These are phyloP conservation scores for Sarcophaga peregrina DNA, from an alignment of 1,140 invertebrate genomes.

Conservation along the genomic window DNA sequence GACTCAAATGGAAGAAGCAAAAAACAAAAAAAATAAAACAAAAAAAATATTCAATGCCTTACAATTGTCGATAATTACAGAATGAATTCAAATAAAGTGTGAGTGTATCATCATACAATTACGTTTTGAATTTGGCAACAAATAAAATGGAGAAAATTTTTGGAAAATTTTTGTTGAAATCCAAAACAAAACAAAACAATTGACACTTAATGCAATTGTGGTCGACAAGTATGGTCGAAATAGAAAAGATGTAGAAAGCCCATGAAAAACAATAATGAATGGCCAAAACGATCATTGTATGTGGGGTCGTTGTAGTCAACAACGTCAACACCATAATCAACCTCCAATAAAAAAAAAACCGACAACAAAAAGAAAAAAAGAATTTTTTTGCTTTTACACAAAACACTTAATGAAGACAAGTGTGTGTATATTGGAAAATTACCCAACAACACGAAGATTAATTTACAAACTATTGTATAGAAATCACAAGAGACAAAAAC, in stretches of 20 bases:
- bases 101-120: neutral
- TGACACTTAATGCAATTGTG: slow-evolving; percentile 37
- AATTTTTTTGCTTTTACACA: too few relatives aligned
- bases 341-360: neutral
- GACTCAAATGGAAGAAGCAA: neutral
- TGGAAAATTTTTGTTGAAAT: neutral
- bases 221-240: neutral
- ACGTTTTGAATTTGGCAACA: neutral
- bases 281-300: slow-evolving; percentile 5
- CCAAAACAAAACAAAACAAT: slow-evolving; percentile 28
- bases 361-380: too few relatives aligned
- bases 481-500: neutral
- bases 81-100: slow-evolving; percentile 26
- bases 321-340: neutral
- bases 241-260: neutral
- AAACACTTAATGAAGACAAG: slow-evolving; percentile 38
- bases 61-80: slow-evolving; percentile 34
- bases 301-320: neutral
- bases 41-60: neutral
- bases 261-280: neutral
- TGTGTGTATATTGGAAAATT: slow-evolving; percentile 37
- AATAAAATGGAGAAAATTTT: neutral
- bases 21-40: neutral
- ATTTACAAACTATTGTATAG: slow-evolving; percentile 17
- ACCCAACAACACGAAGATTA: slow-evolving; percentile 36